These are phyloP conservation scores for Agapornis roseicollis DNA, from an alignment of 2,113 vertebrate species.

Conservation along the genomic window DNA sequence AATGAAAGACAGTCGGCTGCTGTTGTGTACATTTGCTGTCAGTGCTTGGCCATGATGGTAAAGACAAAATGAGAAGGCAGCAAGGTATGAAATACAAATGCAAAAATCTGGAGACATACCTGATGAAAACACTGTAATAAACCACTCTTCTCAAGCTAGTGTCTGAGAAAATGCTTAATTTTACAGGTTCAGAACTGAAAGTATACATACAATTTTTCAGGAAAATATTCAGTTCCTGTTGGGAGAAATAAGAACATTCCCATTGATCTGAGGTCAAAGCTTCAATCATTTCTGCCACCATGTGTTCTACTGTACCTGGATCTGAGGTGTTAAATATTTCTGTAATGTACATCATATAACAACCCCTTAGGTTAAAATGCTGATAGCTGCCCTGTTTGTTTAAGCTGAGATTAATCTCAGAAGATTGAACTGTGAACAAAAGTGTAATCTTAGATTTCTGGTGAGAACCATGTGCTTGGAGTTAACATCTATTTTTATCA, in stretches of 20 bases:
- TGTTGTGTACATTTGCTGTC: not conserved
- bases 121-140: not conserved
- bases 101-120: not conserved
- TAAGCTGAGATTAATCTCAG: not conserved
- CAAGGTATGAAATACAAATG: not conserved
- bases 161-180: not conserved
- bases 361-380: not conserved
- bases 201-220: not conserved
- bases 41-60: not conserved
- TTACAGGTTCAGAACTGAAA: not conserved
- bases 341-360: not conserved
- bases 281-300: not conserved
- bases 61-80: not conserved
- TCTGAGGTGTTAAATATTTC: not conserved
- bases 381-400: not conserved
- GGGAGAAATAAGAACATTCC: not conserved
- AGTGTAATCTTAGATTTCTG: not conserved
- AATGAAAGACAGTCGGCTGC: not conserved
- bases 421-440: slow-evolving; percentile 9
- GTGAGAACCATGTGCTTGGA: not conserved
- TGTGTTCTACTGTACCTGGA: not conserved
- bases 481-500: slow-evolving; percentile 12
- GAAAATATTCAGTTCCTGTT: not conserved
- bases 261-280: not conserved
- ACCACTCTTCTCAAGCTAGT: not conserved